Base-by-base conservation (phyloP, 1,140 invertebrate species). In the Drosophila arizonae region DNA sequence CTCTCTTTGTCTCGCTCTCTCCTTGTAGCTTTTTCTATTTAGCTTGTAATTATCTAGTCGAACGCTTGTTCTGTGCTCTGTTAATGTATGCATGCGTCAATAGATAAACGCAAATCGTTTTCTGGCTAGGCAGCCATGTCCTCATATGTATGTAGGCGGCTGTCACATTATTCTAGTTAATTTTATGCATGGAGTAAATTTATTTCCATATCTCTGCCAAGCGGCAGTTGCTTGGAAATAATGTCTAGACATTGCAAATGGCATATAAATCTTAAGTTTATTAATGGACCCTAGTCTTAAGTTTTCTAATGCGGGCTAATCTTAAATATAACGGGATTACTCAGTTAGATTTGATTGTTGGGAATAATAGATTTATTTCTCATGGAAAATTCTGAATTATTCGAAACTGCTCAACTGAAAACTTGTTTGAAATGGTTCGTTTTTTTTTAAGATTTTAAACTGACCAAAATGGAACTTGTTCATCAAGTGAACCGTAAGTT, bases 11-110 rank as follows among this genome's bases (percentile, higher is more conserved):
- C 41, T 41, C 28, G 17, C 30, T 51, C 39, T 56, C 33, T 66
- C 28, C 50, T 54, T 64, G 41, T 62, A 69, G 71, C 61, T 46
- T 54, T 51, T 69, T 45, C 63, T 55, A 66, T 64, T 70, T 48
- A 64, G 56, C 30, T 76, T 68, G 50, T 79, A 72, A 76, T 79
- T 79, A 79, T 76, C 64, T 66, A 76, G 39, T 78, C 54, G 72
- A 76, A 56, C 68, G 65, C 64, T n/a, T 70, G 63, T 72, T 39
- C 39, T 54, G 6, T 10, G 39, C 65, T 30, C 56, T 62, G 54
- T 64, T 62, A 46, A 75, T 65, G 65, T 75, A 75, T 75, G 67
- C 67, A 62, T 26, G 45, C 46, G 58, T 55, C 58, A 73, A 69
- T 50, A 33, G 36, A 33, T 51, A 72, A 61, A 41, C 58, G 30